Evolutionary conservation across 2,888 invertebrate species (phyloP).

Genomic region (Acrobasis repandana): DNA sequence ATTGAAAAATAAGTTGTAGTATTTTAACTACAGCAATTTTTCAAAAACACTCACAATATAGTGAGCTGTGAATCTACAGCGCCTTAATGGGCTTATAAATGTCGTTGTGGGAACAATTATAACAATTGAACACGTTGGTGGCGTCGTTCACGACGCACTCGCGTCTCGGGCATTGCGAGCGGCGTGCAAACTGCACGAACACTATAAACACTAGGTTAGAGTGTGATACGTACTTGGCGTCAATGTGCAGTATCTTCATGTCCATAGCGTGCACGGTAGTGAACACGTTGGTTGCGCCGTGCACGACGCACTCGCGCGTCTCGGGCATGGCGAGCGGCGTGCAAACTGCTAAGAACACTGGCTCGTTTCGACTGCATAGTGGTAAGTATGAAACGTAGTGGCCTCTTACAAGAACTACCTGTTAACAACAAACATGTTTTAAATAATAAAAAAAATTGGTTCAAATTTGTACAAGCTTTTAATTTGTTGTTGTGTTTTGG

Average conservation of each 20-base stretch:
- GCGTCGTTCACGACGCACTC: constrained; percentile 98
- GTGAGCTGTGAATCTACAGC: too few relatives aligned
- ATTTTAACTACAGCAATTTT: too few relatives aligned
- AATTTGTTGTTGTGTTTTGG: too few relatives aligned
- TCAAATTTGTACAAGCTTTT: too few relatives aligned
- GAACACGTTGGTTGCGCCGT: constrained; percentile 98
- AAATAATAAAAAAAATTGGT: background rate
- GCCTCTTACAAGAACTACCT: constrained; percentile 98
- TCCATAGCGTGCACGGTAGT: constrained; percentile 98
- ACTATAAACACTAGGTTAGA: too few relatives aligned
- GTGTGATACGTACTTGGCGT: constrained; percentile 91
- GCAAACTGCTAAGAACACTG: constrained; percentile 97
- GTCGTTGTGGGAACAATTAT: too few relatives aligned
- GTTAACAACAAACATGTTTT: constrained; percentile 36
- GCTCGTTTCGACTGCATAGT: constrained; percentile 96
- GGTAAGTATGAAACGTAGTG: constrained; percentile 97
- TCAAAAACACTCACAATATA: too few relatives aligned
- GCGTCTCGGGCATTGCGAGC: constrained; percentile 96
- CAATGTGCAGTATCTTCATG: constrained; percentile 98
- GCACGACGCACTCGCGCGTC: constrained; percentile 96
- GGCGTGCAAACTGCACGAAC: constrained; percentile 90
- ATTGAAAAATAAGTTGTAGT: too few relatives aligned
- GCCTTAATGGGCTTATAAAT: too few relatives aligned
- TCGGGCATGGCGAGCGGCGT: constrained; percentile 99
- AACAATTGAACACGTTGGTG: constrained; percentile 94